Conservation (phyloP, 1,140 invertebrate genomes). For the Periplaneta americana region DNA sequence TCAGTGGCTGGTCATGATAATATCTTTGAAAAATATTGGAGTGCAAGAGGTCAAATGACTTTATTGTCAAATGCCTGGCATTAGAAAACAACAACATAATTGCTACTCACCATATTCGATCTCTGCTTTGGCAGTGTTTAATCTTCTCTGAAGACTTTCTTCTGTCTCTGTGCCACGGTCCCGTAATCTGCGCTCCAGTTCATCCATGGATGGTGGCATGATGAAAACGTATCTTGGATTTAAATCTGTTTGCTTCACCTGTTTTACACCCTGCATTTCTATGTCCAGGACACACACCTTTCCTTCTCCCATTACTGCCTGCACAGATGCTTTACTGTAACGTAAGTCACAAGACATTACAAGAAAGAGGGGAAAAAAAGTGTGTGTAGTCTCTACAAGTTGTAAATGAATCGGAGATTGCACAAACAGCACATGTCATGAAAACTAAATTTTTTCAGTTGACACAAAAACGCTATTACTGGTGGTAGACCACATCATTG, state of each 20-base stretch:
- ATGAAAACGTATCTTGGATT: conserved; percentile 87
- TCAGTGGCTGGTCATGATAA: no score
- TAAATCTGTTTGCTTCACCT: conserved; percentile 78
- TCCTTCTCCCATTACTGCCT: conserved; percentile 69
- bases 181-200: conserved; percentile 71
- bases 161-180: conserved; percentile 84
- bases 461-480: no score
- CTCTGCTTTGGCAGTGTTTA: conserved; percentile 70
- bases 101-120: conserved; percentile 75
- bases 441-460: no score
- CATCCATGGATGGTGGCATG: conserved; percentile 82
- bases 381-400: no score
- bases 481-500: no score
- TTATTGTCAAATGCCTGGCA: no score
- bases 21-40: no score
- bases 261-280: conserved; percentile 93
- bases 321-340: conserved; percentile 77
- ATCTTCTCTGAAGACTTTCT: conserved; percentile 69
- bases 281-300: conserved; percentile 94
- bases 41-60: no score
- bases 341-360: not conserved
- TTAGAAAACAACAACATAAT: no score
- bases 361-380: not conserved
- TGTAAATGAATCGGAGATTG: no score
- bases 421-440: no score